Evolutionary conservation across 2,888 invertebrate genomes (phyloP).

Genomic region (Cosmia pyralina): DNA sequence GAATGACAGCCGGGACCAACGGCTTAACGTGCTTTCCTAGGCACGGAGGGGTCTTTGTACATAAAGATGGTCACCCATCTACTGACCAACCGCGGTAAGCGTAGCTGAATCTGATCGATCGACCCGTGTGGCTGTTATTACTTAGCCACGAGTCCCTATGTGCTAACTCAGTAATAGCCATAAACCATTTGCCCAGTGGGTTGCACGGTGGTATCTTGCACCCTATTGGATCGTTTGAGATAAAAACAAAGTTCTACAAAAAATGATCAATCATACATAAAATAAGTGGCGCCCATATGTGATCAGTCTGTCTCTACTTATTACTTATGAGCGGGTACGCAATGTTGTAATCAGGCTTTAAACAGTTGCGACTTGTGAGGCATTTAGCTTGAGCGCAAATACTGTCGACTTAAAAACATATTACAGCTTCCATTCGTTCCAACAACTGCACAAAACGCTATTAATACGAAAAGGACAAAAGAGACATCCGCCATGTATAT

Average conservation of each 20-base stretch:
- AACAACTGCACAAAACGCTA: too few species aligned
- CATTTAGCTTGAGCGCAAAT: slow-evolving; percentile 21
- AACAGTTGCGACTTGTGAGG: not conserved
- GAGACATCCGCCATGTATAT: too few species aligned
- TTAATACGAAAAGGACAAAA: too few species aligned
- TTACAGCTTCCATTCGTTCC: not conserved
- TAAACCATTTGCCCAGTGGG: not conserved
- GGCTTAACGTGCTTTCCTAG: too few species aligned
- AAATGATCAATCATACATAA: not conserved
- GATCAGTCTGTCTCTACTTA: not conserved
- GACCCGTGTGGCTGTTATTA: too few species aligned
- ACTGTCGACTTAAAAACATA: slow-evolving; percentile 11
- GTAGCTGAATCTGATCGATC: too few species aligned
- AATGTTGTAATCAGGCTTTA: slow-evolving; percentile 7
- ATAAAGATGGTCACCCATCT: too few species aligned
- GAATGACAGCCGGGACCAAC: too few species aligned
- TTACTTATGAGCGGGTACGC: not conserved
- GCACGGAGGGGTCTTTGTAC: too few species aligned
- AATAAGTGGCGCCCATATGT: not conserved
- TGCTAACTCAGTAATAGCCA: not conserved
- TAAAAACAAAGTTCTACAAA: not conserved
- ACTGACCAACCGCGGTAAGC: too few species aligned
- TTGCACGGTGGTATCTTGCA: too few species aligned
- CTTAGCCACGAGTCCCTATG: too few species aligned
- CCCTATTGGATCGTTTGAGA: not conserved